Base-by-base conservation (phyloP, 23 tunicate genomes). In the Diplosoma virens region DNA sequence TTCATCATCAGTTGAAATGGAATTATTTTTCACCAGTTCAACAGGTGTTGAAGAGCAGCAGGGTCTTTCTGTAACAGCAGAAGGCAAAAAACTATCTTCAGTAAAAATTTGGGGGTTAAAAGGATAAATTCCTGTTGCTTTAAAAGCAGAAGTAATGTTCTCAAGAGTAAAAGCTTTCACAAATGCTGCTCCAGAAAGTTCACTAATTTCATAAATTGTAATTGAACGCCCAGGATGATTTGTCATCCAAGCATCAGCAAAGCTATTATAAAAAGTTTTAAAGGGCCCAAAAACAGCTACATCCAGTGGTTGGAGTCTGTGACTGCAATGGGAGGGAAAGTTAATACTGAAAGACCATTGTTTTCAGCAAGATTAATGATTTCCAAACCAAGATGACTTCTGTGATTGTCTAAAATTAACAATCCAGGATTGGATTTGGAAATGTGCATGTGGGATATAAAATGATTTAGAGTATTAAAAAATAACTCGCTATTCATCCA, bases 291-390 rank as follows among this genome's bases (percentile, higher is more conserved):
- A 79, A 26, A 79, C 83, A 29, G 76, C 25, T 1, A 71, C 60
- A 67, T 79, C 83, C 52, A 79, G 79, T 59, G 83, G 61, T 66
- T 79, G 79, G 6, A 79, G 50, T 30, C 81, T 60, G 27, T 77
- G 81, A 25, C 81, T 77, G 33, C 81, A 77, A 32, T 77, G 77
- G 11, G 83, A 79, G 25, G 83, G 83, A 71, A 79, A 79, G 83
- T 79, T 32, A 79, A 25, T 70, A 79, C 36, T 2, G 37, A 30
- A 4, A 79, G n/a, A 20, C 79, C 79, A 79, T 79, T 41, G 11
- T 67, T 24, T 25, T 32, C 32, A 9, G 79, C 78, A 70, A 79
- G 70, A 2, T 79, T 46, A 25, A 79, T 79, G 54, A 61, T 34
- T 6, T 59, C 50, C 26, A 66, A 22, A 5, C 64, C 54, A 30